Evolutionary conservation across 2,797 vertebrate species (phyloP).

Genomic region (Tapirus indicus): DNA sequence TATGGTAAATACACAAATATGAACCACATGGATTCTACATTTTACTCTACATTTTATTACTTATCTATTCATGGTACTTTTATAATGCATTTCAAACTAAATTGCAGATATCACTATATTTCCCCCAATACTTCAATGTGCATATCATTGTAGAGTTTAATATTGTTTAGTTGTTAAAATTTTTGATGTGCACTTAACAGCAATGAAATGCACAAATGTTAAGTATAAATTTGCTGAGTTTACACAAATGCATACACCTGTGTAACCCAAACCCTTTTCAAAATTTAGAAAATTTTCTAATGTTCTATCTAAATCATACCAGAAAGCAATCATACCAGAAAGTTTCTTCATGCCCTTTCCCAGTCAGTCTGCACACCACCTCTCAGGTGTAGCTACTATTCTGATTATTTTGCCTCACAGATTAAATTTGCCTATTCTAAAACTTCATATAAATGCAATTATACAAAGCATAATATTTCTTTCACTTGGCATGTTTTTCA

Average conservation of each 20-base stretch:
- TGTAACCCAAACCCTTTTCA: constrained; percentile 37
- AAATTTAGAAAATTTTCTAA: background rate
- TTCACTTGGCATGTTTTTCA: constrained; percentile 4
- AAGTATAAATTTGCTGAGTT: constrained; percentile 26
- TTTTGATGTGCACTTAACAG: constrained; percentile 26
- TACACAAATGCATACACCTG: background rate
- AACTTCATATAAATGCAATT: background rate
- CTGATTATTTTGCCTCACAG: background rate
- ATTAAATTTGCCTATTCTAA: constrained; percentile 14
- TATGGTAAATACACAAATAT: constrained; percentile 28
- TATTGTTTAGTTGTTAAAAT: background rate
- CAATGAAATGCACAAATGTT: constrained; percentile 1
- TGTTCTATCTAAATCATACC: too few relatives aligned
- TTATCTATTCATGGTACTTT: constrained; percentile 11
- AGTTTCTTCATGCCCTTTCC: background rate
- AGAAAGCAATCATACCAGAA: background rate
- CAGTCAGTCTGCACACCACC: background rate
- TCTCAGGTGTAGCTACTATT: background rate
- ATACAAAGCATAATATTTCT: constrained; percentile 45
- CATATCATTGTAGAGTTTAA: background rate
- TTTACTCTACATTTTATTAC: constrained; percentile 27
- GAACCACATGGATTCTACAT: background rate
- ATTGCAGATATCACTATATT: background rate
- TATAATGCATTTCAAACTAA: constrained; percentile 43
- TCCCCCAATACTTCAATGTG: background rate